Evolutionary conservation across 2,888 invertebrate species (phyloP), one percentile per base, ranked within the genome.

Genomic region (Autographa gamma): DNA sequence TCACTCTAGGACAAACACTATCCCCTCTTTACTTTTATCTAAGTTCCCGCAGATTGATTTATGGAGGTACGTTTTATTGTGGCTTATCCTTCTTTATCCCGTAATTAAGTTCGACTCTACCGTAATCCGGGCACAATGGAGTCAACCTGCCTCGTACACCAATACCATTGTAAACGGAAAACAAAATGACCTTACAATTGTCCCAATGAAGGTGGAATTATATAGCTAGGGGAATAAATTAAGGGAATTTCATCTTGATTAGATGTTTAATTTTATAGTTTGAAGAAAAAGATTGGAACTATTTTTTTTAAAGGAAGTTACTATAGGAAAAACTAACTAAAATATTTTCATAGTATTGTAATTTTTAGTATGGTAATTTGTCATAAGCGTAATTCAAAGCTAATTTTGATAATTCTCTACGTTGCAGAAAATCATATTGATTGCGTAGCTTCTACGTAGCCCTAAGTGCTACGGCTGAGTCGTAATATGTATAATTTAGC

Each of bases 21-120:
- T 64, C 59, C 65, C 76, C 75, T 74, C 74, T 81, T 70, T 81
- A 84, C 78, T 85, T 87, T 89, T 90, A 90, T 91, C 89, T 89
- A 76, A 80, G 77, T 83, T 76, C 76, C 71, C 66, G 59, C 75
- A 66, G 92, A 92, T 92, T 92, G 92, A 92, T 92, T 90, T 91
- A 91, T 89, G 86, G 86, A 82, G 91, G 89, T 89, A 77, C 85
- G 86, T 88, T 90, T 89, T 89, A 89, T 86, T 89, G 87, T 86
- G 87, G 90, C 89, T 91, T 90, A 90, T 86, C 87, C 87, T 80
- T 79, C 85, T 86, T 90, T 91, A 92, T 90, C 91, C 90, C 79
- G 89, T 92, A 92, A 92, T 92, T 92, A 92, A 91, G 89, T 90
- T 83, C 78, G 88, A 88, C 86, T 90, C 80, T 75, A 79, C 76